Percentiles rank a stretch among this genome's conserved stretches.
These are phyloP conservation scores for Apteryx mantelli DNA, from an alignment of 2,113 vertebrate genomes.

Conservation along the genomic window DNA sequence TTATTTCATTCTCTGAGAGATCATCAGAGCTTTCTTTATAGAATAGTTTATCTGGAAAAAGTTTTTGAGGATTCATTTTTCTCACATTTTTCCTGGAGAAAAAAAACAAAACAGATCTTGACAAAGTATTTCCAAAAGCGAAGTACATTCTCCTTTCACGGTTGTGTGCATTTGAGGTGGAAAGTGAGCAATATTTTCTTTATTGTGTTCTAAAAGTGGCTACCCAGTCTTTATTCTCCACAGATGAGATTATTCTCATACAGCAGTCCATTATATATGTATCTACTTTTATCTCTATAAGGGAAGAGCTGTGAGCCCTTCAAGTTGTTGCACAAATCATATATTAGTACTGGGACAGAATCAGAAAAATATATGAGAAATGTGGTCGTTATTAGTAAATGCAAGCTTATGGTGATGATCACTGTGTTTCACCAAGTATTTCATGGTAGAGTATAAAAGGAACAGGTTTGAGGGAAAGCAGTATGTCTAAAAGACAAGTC, in stretches of 20 bases:
- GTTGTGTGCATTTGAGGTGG: neutral
- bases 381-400: neutral
- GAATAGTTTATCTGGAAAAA: conserved; percentile 62
- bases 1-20: conserved; percentile 75
- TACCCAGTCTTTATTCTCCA: neutral
- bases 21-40: conserved; percentile 74
- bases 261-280: neutral
- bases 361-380: neutral
- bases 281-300: neutral
- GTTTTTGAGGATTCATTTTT: conserved; percentile 31
- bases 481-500: neutral
- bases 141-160: neutral
- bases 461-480: conserved; percentile 51
- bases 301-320: neutral
- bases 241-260: neutral
- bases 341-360: neutral
- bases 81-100: neutral
- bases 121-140: conserved; percentile 58
- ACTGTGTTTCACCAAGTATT: neutral
- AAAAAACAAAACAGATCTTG: conserved; percentile 10
- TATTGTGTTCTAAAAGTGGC: neutral
- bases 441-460: conserved; percentile 20
- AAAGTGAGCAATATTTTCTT: neutral
- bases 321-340: neutral
- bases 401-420: neutral